A percentile compares a stretch with the other conserved stretches of the same genome.
These are phyloP conservation scores for Montipora efflorescens DNA, from an alignment of 64 coral and sea anemone species.

Conservation along the genomic window DNA sequence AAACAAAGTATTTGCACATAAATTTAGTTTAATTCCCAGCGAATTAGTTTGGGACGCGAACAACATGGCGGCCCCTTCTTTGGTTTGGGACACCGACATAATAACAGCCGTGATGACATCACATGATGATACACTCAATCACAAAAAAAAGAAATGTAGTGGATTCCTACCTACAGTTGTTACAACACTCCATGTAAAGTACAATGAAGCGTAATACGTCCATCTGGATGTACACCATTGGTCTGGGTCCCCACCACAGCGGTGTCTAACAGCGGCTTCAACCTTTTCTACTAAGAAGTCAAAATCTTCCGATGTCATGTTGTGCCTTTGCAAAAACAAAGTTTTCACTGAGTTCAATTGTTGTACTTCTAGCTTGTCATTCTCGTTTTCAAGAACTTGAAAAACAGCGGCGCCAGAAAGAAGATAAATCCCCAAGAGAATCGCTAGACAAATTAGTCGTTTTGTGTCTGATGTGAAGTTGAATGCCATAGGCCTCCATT, in stretches of 20 bases:
- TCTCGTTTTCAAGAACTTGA: slow-evolving; percentile 94
- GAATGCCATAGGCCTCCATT: slow-evolving; percentile 91
- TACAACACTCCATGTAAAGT: slow-evolving; percentile 94
- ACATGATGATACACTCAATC: no score
- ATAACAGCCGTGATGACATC: no score
- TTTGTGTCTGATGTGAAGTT: slow-evolving; percentile 80
- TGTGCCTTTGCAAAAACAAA: slow-evolving; percentile 68
- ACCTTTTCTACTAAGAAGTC: slow-evolving; percentile 74
- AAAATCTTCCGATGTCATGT: slow-evolving; percentile 86
- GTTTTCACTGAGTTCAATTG: slow-evolving; percentile 79
- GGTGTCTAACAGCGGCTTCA: slow-evolving; percentile 76
- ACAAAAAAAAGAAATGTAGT: no score
- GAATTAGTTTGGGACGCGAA: no score
- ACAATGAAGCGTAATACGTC: slow-evolving; percentile 93
- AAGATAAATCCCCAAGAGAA: slow-evolving; percentile 84
- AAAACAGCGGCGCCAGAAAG: slow-evolving; percentile 85
- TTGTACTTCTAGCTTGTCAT: slow-evolving; percentile 70
- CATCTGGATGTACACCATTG: slow-evolving; percentile 89
- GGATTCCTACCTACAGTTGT: slow-evolving; percentile 84
- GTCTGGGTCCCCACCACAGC: slow-evolving; percentile 77
- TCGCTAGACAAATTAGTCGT: slow-evolving; percentile 70
- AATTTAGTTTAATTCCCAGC: no score
- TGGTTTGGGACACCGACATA: no score
- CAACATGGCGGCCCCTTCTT: no score
- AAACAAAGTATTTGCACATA: no score